A percentile compares a stretch with the other conserved stretches of the same genome.
Conservation (phyloP, 2,113 vertebrate genomes). For the Pantherophis guttatus region DNA sequence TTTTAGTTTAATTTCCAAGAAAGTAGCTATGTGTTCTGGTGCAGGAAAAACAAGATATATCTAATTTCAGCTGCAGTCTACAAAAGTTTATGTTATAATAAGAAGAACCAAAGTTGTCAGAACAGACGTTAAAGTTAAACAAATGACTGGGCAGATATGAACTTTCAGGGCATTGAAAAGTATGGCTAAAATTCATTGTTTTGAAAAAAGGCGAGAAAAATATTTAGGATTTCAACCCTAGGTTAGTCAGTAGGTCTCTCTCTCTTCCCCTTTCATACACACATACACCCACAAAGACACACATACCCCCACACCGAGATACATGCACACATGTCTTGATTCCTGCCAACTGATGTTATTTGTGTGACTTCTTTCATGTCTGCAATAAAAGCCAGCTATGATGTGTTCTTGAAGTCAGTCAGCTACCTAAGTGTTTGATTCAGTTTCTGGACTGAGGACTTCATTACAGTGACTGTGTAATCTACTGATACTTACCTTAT, state of each 20-base stretch:
- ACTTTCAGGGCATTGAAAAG: background rate
- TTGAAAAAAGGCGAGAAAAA: background rate
- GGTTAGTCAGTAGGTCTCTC: background rate
- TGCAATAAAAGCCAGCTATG: background rate
- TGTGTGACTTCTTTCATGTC: background rate
- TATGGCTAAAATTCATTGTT: background rate
- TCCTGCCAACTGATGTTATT: background rate
- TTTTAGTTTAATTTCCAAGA: background rate
- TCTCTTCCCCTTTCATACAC: background rate
- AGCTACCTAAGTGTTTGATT: background rate
- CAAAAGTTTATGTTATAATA: background rate
- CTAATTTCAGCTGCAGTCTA: background rate
- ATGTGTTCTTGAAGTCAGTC: background rate
- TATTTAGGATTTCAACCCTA: background rate
- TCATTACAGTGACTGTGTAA: background rate
- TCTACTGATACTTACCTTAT: background rate
- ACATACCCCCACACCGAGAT: background rate
- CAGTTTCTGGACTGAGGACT: background rate
- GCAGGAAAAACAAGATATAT: background rate
- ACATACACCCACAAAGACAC: background rate
- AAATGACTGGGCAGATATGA: background rate
- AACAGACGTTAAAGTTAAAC: background rate
- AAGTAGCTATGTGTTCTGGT: background rate
- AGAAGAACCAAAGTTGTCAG: background rate
- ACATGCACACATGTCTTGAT: background rate